These are phyloP conservation scores for Julus scandinavius DNA, from an alignment of 2,888 invertebrate species.

Conservation along the genomic window DNA sequence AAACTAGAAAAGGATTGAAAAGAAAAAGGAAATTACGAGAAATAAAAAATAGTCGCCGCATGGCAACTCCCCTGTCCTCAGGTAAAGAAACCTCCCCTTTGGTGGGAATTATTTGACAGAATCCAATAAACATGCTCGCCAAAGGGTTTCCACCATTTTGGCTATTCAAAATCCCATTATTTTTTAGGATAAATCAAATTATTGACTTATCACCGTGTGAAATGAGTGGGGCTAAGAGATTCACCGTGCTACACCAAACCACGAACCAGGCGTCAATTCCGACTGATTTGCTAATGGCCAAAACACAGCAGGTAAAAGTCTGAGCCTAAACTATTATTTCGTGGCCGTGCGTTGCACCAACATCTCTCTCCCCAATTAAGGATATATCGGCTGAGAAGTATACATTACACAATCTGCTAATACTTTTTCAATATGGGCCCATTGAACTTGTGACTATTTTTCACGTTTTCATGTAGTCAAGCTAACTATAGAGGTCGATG, in stretches of 20 bases:
- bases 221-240: not conserved
- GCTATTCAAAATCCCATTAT: slow-evolving; percentile 42
- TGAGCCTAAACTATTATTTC: not conserved
- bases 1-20: slow-evolving; percentile 35
- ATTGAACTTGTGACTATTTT: too few relatives aligned
- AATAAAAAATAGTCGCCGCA: slow-evolving; percentile 39
- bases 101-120: slow-evolving; percentile 19
- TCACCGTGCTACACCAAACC: slow-evolving; percentile 5
- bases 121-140: slow-evolving; percentile 34
- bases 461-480: too few relatives aligned
- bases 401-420: too few relatives aligned
- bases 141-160: slow-evolving; percentile 17
- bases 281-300: not conserved
- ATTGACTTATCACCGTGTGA: slow-evolving; percentile 26
- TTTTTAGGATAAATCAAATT: slow-evolving; percentile 34
- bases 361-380: not conserved
- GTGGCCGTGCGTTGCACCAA: not conserved
- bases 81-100: slow-evolving; percentile 32
- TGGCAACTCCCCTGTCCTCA: slow-evolving; percentile 26
- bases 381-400: not conserved
- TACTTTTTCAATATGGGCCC: too few relatives aligned
- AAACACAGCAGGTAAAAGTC: not conserved
- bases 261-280: not conserved
- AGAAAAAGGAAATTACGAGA: slow-evolving; percentile 37
- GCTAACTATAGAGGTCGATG: too few relatives aligned